Evolutionary conservation across 2,113 vertebrate genomes (phyloP), one percentile per base, ranked within the genome.

Genomic region (Pantherophis guttatus): DNA sequence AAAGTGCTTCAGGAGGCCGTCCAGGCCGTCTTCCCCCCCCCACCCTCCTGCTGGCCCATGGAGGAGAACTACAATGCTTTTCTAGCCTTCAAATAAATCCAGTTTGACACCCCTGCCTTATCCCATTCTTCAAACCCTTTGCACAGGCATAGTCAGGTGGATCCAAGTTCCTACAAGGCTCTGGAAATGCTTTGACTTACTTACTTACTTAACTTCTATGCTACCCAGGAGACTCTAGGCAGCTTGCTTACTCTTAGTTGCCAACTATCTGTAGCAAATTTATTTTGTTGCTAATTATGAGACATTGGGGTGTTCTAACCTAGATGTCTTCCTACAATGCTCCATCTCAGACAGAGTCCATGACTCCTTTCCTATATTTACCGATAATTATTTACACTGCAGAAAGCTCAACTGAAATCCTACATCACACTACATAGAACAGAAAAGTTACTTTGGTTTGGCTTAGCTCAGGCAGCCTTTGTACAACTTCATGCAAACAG

Each of bases 401-500:
- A 33, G 55, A 17, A 62, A 48, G 7, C 24, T 81, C n/a, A 58
- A 3, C 86, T 39, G 12, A 59, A 33, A 54, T 39, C 58, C 86
- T 88, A 17, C 50, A 55, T 52, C 65, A 88, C 11, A 44, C 12
- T 24, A 19, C 24, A 85, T 5, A 89, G 62, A 92, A 12, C 17
- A 33, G 23, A 89, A 89, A n/a, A 86, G 52, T 75, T 92, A 50
- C 15, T 91, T 8, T 39, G 48, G 50, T 91, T 8, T 39, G 52
- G 53, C n/a, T 94, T 89, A 91, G 23, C 48, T 94, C 94, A 86
- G 50, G 15, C 0, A 7, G 26, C 15, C 39, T 33, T 94, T 93
- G 6, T 44, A 95, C 13, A 2, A 91, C 21, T 93, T 53, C 48
- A 59, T 24, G 88, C 50, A 94, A 92, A 94, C 15, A 92, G 17